Evolutionary conservation across 2,888 invertebrate species (phyloP).

Genomic region (Nesidiocoris tenuis): DNA sequence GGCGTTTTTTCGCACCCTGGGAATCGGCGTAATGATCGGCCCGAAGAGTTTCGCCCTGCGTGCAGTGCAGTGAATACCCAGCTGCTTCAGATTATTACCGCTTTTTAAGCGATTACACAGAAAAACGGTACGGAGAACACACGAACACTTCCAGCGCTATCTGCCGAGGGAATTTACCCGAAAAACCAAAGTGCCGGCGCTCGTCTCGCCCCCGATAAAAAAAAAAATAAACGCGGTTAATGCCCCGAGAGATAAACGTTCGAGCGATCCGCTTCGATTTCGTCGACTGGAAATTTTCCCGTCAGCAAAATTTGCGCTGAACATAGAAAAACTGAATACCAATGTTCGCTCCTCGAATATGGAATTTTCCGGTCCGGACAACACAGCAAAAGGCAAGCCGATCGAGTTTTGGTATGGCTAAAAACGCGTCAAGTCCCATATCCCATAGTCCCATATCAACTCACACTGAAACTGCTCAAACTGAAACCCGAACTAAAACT

Average conservation of each 20-base stretch:
- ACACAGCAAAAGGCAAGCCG: no score
- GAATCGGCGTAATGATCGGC: constrained; percentile 7
- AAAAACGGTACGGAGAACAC: no score
- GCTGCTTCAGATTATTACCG: background rate
- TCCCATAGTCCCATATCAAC: no score
- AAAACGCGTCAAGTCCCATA: no score
- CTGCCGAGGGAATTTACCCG: background rate
- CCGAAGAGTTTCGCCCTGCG: background rate
- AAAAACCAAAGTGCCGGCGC: constrained; percentile 26
- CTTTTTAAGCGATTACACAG: background rate
- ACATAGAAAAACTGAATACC: no score
- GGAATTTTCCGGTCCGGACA: no score
- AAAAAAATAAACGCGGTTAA: constrained; percentile 24
- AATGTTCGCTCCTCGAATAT: no score
- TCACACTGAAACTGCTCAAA: no score
- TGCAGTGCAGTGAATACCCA: background rate
- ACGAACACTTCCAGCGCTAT: background rate
- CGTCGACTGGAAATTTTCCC: constrained; percentile 30
- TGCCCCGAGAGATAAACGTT: constrained; percentile 24
- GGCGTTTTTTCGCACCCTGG: background rate
- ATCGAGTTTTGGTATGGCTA: no score
- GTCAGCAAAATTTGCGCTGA: background rate
- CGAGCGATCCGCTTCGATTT: constrained; percentile 1
- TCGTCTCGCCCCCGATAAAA: constrained; percentile 24
- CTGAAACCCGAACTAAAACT: no score